phyloP scores from a whole-genome alignment of 2,113 vertebrate genomes.

The Toxotes jaculatrix region DNA sequence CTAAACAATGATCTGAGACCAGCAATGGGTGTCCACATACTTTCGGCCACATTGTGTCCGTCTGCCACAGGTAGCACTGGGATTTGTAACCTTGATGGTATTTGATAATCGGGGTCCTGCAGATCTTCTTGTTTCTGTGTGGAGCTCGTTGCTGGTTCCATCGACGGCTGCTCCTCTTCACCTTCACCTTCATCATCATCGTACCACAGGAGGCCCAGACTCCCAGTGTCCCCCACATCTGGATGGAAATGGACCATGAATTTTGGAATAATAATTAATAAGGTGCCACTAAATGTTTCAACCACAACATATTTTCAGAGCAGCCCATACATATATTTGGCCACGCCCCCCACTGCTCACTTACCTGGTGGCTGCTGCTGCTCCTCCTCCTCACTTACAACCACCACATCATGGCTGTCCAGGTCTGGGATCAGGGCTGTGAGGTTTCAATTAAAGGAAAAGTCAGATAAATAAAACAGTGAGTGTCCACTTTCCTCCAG shows the following conservation, averaged over 20 bases:
- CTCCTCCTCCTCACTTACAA: constrained; percentile 6
- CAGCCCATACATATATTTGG: too few relatives aligned
- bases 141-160: not conserved
- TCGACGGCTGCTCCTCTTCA: not conserved
- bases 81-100: constrained; percentile 16
- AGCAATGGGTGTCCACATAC: not conserved
- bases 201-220: constrained; percentile 29
- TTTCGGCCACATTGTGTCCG: too few relatives aligned
- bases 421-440: not conserved
- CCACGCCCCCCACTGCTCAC: too few relatives aligned
- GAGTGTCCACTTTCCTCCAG: too few relatives aligned
- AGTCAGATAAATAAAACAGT: not conserved
- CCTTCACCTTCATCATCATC: not conserved
- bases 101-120: constrained; percentile 47
- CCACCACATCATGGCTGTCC: not conserved
- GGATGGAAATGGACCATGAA: not conserved
- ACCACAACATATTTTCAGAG: too few relatives aligned
- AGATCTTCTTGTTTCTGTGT: constrained; percentile 14
- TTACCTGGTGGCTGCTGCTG: not conserved
- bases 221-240: constrained; percentile 23
- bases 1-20: too few relatives aligned
- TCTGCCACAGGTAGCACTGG: too few relatives aligned
- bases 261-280: too few relatives aligned
- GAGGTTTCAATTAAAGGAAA: not conserved
- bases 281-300: too few relatives aligned